Evolutionary conservation across 2,797 vertebrate genomes (phyloP), one percentile per base, ranked within the genome.

Genomic region (Alosa sapidissima): DNA sequence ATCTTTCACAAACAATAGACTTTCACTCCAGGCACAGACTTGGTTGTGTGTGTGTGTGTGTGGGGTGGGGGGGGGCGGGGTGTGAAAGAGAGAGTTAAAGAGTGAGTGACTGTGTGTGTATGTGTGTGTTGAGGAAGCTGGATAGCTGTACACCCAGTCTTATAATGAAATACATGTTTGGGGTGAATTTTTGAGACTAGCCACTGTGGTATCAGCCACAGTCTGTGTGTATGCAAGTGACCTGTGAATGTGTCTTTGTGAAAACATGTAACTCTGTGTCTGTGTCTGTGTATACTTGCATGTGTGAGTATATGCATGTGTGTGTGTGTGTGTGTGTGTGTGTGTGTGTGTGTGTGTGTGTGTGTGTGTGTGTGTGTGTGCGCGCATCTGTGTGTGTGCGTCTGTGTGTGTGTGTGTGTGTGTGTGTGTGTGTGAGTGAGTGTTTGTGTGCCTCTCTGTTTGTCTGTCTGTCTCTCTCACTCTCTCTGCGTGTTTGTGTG

Each of bases 1-100:
- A 88, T 19, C 49, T 60, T 33, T 28, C 0, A 87, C 84, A 88
- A 88, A 90, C 88, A 85, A 54, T 8, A 36, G 36, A 55, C 52
- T 54, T 21, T 54, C 28, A 58, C 28, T 54, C 36, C 3, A 51
- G 58, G 52, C 85, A 75, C 85, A 88, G 51, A 84, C 55, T 47
- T 19, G 72, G 28, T 52, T 9, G 49, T 28, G 81, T 21, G 47
- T 51, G 7, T 62, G 82, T 47, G 10, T 58, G 28, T 83, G 51
- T n/a, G 16, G 28, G 11, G 11, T 68, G 62, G 51, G 28, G 33
- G 41, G 68, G 19, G 33, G 41, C n/a, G n/a, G n/a, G n/a, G 14
- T 72, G 65, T 72, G 65, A 41, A 33, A 41, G 33, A 16, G 65
- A 13, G 60, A 9, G 68, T 36, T 36, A 45, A 36, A 6, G 14